Evolutionary conservation across 1,140 invertebrate species (phyloP).

Genomic region (Drosophila lacertosa): DNA sequence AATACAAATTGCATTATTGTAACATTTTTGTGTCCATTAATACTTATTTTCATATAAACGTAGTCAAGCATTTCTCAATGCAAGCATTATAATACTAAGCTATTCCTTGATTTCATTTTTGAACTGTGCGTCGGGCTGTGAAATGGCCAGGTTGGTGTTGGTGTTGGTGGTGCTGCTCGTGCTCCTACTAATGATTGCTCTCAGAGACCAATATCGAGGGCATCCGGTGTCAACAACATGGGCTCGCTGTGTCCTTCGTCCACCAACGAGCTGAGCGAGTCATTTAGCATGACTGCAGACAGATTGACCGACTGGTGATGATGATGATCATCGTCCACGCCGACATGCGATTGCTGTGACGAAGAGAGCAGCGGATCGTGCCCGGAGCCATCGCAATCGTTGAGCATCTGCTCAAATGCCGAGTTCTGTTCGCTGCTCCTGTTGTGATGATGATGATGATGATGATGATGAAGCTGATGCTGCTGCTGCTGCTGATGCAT

Average conservation of each 20-base stretch:
- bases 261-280: slow-evolving; percentile 62
- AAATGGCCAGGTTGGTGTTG: background rate
- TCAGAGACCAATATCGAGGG: slow-evolving; percentile 71
- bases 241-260: slow-evolving; percentile 58
- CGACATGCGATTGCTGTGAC: slow-evolving; percentile 78
- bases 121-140: slow-evolving; percentile 8
- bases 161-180: background rate
- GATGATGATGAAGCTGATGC: too few relatives aligned
- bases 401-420: slow-evolving; percentile 29
- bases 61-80: slow-evolving; percentile 15
- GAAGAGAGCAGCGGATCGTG: slow-evolving; percentile 83
- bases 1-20: slow-evolving; percentile 14
- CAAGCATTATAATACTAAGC: slow-evolving; percentile 36
- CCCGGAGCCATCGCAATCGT: slow-evolving; percentile 31
- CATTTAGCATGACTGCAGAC: slow-evolving; percentile 60
- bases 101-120: slow-evolving; percentile 22
- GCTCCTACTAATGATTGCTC: background rate
- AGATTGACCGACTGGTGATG: slow-evolving; percentile 59
- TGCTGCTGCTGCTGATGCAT: slow-evolving; percentile 16
- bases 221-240: slow-evolving; percentile 62
- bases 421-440: slow-evolving; percentile 23
- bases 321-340: slow-evolving; percentile 55
- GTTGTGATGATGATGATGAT: slow-evolving; percentile 33
- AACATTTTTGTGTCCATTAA: slow-evolving; percentile 23
- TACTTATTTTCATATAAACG: slow-evolving; percentile 28